Conservation (phyloP, 1,140 invertebrate genomes). For the Alviniconcha marisindica region DNA sequence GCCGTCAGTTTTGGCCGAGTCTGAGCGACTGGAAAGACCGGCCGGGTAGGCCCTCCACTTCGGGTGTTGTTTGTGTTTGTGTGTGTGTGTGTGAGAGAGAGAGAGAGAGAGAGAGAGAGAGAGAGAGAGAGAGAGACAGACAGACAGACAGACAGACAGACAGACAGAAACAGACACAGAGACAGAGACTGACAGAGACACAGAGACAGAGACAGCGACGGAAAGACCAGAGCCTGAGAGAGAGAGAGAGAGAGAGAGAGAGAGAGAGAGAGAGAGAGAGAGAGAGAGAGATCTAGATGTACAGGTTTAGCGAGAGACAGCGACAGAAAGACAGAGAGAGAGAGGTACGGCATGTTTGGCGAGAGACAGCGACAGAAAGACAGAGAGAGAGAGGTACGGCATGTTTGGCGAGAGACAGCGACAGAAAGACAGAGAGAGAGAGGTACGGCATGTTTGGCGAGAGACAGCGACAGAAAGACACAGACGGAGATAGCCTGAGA, state of each 20-base stretch:
- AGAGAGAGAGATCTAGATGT: not conserved
- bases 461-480: not conserved
- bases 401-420: not conserved
- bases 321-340: not conserved
- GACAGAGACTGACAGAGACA: too few relatives aligned
- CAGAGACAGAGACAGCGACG: too few relatives aligned
- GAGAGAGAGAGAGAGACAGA: slow-evolving; percentile 2
- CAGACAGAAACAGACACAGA: not conserved
- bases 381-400: not conserved
- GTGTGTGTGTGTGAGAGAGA: not conserved
- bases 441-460: not conserved
- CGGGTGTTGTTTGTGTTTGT: too few relatives aligned
- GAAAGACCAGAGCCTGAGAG: too few relatives aligned
- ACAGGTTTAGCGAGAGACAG: not conserved
- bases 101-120: not conserved
- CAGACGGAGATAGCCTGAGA: too few relatives aligned
- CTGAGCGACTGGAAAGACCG: too few relatives aligned
- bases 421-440: not conserved
- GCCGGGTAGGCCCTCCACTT: too few relatives aligned
- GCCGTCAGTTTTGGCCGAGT: too few relatives aligned
- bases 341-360: not conserved
- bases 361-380: not conserved
- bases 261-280: not conserved
- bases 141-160: not conserved
- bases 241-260: not conserved